These are phyloP conservation scores for Nebria salina DNA, from an alignment of 2,888 invertebrate genomes.

Conservation along the genomic window DNA sequence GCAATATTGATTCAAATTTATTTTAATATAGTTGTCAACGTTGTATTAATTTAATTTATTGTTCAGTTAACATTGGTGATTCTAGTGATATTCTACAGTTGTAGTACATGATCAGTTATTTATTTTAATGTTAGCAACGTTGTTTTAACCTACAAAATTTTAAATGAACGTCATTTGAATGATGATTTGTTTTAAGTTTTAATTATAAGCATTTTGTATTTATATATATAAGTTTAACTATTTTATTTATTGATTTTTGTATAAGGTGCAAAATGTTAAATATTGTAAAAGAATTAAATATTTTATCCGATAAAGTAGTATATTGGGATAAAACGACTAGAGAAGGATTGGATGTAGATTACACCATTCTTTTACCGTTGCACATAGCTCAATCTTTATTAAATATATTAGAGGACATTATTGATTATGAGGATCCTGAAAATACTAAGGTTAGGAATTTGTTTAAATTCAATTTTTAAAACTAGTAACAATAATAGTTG, in stretches of 20 bases:
- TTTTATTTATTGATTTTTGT: not conserved
- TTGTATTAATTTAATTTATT: not conserved
- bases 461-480: not conserved
- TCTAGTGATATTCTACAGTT: not conserved
- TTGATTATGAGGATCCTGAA: conserved; percentile 73
- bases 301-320: conserved; percentile 38
- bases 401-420: conserved; percentile 65
- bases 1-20: not conserved
- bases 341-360: conserved; percentile 70
- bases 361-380: conserved; percentile 64
- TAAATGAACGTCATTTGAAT: not conserved
- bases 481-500: not conserved
- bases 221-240: not conserved
- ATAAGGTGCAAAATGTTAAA: not conserved
- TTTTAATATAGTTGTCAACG: not conserved
- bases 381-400: conserved; percentile 64
- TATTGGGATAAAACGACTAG: conserved; percentile 60
- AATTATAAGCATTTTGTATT: not conserved
- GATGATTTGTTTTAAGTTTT: not conserved
- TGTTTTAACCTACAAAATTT: not conserved
- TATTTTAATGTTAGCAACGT: not conserved
- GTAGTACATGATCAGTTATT: not conserved
- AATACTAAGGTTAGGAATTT: conserved; percentile 66
- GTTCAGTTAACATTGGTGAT: too few relatives aligned
- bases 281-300: not conserved